Conservation (phyloP, 1,140 invertebrate species). For the Drosophila equinoxialis region DNA sequence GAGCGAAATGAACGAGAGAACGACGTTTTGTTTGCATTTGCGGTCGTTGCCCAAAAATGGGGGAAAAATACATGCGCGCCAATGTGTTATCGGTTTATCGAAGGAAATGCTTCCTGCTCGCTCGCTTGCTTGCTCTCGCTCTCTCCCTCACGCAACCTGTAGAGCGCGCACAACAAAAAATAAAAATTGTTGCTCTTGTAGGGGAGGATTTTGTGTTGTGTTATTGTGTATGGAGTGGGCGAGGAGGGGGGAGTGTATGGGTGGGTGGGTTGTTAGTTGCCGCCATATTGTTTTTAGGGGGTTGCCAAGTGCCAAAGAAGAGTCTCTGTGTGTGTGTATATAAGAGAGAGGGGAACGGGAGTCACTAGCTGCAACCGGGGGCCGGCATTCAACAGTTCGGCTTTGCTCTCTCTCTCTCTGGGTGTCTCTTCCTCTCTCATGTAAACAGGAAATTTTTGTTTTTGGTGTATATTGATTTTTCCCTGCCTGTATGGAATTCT, state of each 20-base stretch:
- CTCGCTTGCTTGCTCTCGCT: conserved; percentile 43
- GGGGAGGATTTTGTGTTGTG: conserved; percentile 34
- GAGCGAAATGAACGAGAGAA: conserved; percentile 13
- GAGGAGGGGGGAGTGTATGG: conserved; percentile 15
- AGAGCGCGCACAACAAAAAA: conserved; percentile 49
- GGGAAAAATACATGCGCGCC: conserved; percentile 61
- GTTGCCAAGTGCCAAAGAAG: conserved; percentile 39
- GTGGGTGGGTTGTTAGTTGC: conserved; percentile 44
- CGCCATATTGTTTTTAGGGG: conserved; percentile 78
- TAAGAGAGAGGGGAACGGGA: conserved; percentile 6
- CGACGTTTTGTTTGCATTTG: conserved; percentile 55
- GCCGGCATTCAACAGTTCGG: conserved; percentile 81
- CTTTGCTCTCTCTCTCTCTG: conserved; percentile 25
- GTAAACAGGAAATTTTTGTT: conserved; percentile 58
- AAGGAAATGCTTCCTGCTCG: conserved; percentile 11
- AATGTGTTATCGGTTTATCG: conserved; percentile 49
- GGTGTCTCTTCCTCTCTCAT: conserved; percentile 21
- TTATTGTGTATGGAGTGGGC: not conserved
- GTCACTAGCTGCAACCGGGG: conserved; percentile 33
- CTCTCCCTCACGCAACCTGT: conserved; percentile 58
- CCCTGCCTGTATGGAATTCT: conserved; percentile 41
- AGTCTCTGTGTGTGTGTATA: conserved; percentile 16
- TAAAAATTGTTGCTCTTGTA: conserved; percentile 62
- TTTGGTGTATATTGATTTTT: conserved; percentile 66
- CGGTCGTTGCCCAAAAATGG: conserved; percentile 73